Evolutionary conservation across 2,888 invertebrate species (phyloP), one percentile per base, ranked within the genome.

Genomic region (Heliconius hortense): DNA sequence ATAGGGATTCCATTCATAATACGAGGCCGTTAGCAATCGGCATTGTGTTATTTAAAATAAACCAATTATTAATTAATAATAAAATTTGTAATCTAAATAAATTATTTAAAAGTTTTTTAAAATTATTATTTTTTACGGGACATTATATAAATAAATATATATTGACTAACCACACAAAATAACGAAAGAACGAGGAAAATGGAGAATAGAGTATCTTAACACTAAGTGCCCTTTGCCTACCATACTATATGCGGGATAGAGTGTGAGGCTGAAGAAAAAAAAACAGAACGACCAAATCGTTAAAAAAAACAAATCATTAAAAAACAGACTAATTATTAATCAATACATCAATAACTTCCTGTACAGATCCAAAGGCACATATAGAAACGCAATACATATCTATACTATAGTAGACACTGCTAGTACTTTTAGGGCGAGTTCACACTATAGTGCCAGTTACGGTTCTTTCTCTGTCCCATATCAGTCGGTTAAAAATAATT

Each of bases 321-420:
- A 21, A 56, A 59, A 59, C 59, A 26, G 24, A 13, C 15, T 24
- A 60, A 26, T 4, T 1, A 59, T 10, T 59, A 53, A 53, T 43
- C 11, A 18, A 31, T 18, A 60, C 5, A 21, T 67, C 39, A n/a
- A 26, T 43, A 28, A n/a, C 64, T 72, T 66, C 35, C 31, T 73
- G 53, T 56, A 28, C 64, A 48, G 4, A 66, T 64, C 70, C 43
- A 56, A 64, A 53, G 21, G 18, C 66, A 73, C 13, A 24, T 56
- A 35, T 66, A 39, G 31, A 43, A 18, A 31, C 39, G 78, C n/a
- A 59, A 11, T 59, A 24, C 1, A n/a, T 56, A 43, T 15, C 15
- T 43, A 21, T 53, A 53, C 15, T 43, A 15, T 53, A 53, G 8
- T 78, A 79, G 78, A 75, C 76, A 75, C 64, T 78, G 69, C 77